Base-by-base conservation (phyloP, 2,113 vertebrate genomes). In the Coregonus clupeaformis region DNA sequence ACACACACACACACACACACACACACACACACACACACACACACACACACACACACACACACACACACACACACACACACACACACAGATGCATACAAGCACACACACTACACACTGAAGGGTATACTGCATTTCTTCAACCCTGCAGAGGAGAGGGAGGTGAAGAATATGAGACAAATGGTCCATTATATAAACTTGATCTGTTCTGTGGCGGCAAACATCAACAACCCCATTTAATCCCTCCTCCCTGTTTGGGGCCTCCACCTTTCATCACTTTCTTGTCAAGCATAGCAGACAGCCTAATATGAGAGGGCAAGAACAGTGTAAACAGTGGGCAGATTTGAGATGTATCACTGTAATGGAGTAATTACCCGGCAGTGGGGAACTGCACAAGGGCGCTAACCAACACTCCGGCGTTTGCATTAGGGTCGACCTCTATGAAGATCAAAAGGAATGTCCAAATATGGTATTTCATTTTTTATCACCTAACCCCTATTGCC, bases 281-380 rank as follows among this genome's bases (percentile, higher is more conserved):
- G 79, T 86, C 78, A 83, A 78, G 78, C 76, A 80, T 57, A 71
- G 80, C 75, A 81, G 79, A 82, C 80, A 82, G 69, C 4, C 29
- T 79, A 78, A 85, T 82, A 65, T 64, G 52, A 75, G 79, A 80
- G 82, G 82, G 67, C 71, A 80, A 74, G 74, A 24, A 71, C 55
- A 77, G 77, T 74, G 68, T 88, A 82, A 90, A 87, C 82, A 86
- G 69, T 75, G 74, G 78, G 69, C 59, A 79, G 68, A 81, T 80
- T 78, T 82, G 24, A 80, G 68, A 71, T 81, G 72, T 81, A 74
- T 82, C 78, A 75, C 75, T 78, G 73, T 82, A 88, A 80, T 87
- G 32, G 73, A 70, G 29, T 76, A 85, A 91, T 89, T 85, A 84
- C 25, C 79, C 36, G 1, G 79, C 63, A 69, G 73, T 30, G 73